Percentiles rank a stretch among this genome's conserved stretches.
These are phyloP conservation scores for Balaeniceps rex DNA, from an alignment of 2,113 vertebrate genomes.

Conservation along the genomic window DNA sequence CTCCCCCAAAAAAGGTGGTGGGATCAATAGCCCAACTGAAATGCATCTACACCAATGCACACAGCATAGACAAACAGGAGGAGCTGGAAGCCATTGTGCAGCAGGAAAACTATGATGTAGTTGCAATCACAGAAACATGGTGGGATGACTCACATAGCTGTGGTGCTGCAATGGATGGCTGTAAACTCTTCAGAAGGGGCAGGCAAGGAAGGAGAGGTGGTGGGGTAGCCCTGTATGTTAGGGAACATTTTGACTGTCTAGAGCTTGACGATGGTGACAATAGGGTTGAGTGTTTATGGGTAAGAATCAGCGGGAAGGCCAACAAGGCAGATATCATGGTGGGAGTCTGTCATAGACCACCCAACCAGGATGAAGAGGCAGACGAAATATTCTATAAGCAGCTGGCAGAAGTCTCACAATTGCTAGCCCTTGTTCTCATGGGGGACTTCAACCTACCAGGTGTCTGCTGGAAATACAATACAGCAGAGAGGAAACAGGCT, in stretches of 20 bases:
- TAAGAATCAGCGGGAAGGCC: neutral
- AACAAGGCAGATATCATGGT: neutral
- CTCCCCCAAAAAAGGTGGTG: rapidly evolving
- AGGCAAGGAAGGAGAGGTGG: neutral
- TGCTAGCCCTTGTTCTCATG: neutral
- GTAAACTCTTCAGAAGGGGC: neutral
- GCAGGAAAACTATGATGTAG: neutral
- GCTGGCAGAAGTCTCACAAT: neutral
- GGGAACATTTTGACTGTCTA: neutral
- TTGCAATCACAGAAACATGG: neutral
- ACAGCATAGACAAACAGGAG: neutral
- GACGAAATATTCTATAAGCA: neutral
- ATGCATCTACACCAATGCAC: neutral
- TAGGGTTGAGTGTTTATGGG: neutral
- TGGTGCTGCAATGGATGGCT: neutral
- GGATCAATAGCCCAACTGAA: neutral
- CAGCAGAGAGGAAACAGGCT: neutral
- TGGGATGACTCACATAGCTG: neutral
- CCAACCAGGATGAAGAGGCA: neutral
- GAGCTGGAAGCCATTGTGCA: neutral
- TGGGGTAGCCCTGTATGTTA: neutral
- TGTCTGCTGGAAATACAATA: neutral
- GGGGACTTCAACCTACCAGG: neutral
- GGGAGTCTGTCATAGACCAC: neutral
- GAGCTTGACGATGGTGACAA: neutral